Evolutionary conservation across 2,113 vertebrate species (phyloP).

Genomic region (Sylvicapra grimmia): DNA sequence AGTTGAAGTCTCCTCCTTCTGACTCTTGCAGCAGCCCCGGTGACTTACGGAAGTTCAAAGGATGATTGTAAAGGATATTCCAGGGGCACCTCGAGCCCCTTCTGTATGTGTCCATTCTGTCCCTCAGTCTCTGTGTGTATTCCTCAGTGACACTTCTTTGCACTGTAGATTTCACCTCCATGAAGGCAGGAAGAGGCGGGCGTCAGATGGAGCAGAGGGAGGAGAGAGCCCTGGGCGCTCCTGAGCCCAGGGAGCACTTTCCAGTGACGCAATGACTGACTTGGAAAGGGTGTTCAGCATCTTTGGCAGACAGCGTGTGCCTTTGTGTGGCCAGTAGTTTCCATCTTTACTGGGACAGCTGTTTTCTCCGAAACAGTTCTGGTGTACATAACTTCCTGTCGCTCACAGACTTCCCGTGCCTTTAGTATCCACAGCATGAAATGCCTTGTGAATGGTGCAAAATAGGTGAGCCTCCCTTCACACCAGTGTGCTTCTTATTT

Average conservation of each 20-base stretch:
- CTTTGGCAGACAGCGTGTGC: background rate
- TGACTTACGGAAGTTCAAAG: background rate
- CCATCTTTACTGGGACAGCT: slow-evolving; percentile 22
- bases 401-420: background rate
- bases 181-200: background rate
- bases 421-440: background rate
- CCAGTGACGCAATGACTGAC: background rate
- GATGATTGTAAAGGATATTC: background rate
- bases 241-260: background rate
- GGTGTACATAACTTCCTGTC: background rate
- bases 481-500: background rate
- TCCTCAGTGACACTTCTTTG: background rate
- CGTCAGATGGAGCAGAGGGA: background rate
- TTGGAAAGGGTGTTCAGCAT: background rate
- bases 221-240: background rate
- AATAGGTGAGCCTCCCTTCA: background rate
- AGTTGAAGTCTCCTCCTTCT: background rate
- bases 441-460: rapidly evolving
- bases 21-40: background rate
- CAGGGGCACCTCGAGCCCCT: background rate
- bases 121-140: background rate
- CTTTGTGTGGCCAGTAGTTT: background rate
- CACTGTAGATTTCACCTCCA: background rate
- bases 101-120: background rate
- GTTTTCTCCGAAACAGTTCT: background rate